phyloP scores from a whole-genome alignment of 2,113 vertebrate genomes.

The Cephalopholis sonnerati region DNA sequence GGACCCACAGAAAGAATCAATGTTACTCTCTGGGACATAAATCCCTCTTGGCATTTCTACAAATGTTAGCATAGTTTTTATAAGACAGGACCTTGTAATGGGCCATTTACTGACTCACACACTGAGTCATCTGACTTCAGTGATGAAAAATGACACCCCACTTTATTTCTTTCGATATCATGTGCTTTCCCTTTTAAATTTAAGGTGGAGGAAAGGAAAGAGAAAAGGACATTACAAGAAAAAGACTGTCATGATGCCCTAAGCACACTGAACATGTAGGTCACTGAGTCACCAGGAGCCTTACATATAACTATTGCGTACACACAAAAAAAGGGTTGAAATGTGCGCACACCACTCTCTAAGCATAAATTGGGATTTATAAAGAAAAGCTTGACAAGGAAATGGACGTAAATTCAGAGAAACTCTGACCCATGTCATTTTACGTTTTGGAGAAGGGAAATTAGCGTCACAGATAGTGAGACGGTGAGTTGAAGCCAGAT shows the following conservation, averaged over 20 bases:
- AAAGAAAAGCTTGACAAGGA: no score
- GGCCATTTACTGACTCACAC: slow-evolving; percentile 35
- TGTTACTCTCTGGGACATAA: slow-evolving; percentile 55
- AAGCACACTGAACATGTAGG: neutral
- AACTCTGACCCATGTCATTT: no score
- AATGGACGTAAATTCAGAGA: no score
- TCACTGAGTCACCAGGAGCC: neutral
- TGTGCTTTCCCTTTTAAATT: neutral
- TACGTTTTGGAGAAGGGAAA: no score
- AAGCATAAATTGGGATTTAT: no score
- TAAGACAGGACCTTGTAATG: slow-evolving; percentile 33
- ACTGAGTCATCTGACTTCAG: slow-evolving; percentile 23
- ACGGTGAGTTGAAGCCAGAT: no score
- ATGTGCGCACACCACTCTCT: no score
- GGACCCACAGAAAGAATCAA: slow-evolving; percentile 52
- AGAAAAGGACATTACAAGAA: neutral
- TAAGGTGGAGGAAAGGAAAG: neutral
- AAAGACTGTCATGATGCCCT: neutral
- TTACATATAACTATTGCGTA: no score
- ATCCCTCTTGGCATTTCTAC: slow-evolving; percentile 59
- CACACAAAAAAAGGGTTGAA: no score
- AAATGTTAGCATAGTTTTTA: slow-evolving; percentile 44
- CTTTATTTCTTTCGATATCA: neutral
- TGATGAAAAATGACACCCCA: slow-evolving; percentile 6
- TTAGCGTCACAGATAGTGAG: no score